These are phyloP conservation scores for Eupsittula cactorum DNA, from an alignment of 2,113 vertebrate genomes.

Conservation along the genomic window DNA sequence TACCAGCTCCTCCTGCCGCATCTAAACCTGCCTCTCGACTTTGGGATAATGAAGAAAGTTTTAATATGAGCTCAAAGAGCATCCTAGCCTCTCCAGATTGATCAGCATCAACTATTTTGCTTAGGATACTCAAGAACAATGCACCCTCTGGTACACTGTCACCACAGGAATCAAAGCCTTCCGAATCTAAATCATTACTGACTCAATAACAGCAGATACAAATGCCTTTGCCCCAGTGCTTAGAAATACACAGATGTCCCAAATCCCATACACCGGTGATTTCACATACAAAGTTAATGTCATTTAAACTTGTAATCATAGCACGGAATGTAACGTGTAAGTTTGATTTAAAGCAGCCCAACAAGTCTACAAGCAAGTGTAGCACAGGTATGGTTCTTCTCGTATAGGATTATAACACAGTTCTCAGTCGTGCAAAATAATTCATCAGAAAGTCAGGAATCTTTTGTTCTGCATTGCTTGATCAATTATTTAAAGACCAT, in stretches of 20 bases:
- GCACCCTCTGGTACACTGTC: background rate
- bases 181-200: background rate
- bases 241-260: background rate
- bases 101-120: background rate
- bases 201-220: background rate
- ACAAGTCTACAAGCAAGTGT: background rate
- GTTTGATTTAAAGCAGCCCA: background rate
- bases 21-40: background rate
- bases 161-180: background rate
- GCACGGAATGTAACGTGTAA: background rate
- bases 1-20: background rate
- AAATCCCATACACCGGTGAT: background rate
- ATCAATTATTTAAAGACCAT: slow-evolving; percentile 27
- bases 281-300: background rate
- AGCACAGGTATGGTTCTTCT: background rate
- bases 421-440: background rate
- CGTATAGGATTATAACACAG: background rate
- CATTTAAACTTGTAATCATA: background rate
- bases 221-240: background rate
- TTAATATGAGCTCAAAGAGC: accelerated
- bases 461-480: background rate
- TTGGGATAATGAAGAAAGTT: background rate
- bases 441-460: background rate
- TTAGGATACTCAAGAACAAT: background rate
- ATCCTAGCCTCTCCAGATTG: background rate